These are phyloP conservation scores for Gastrophryne carolinensis DNA, from an alignment of 2,797 vertebrate species.

Conservation along the genomic window DNA sequence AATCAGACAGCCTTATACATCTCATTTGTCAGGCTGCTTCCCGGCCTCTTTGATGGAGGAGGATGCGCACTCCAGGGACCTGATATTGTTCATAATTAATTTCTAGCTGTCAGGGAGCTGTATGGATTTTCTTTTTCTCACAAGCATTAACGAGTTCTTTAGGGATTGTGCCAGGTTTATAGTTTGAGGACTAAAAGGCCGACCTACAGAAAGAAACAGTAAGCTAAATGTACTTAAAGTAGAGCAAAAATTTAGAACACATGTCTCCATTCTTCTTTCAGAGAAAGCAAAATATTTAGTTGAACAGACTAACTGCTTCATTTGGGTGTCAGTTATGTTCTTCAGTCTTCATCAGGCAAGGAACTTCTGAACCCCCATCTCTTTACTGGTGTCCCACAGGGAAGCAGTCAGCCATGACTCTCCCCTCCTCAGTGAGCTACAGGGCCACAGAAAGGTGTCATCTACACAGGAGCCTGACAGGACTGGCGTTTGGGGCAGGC, in stretches of 20 bases:
- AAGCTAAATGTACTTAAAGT: neutral
- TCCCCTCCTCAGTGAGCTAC: no score
- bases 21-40: neutral
- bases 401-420: no score
- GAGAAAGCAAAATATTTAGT: no score
- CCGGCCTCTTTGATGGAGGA: neutral
- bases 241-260: neutral
- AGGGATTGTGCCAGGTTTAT: conserved; percentile 22
- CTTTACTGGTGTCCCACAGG: no score
- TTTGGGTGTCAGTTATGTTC: no score
- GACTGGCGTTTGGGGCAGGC: no score
- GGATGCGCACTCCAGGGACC: neutral
- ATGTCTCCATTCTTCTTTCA: no score
- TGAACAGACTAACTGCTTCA: no score
- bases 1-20: neutral
- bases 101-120: conserved; percentile 17
- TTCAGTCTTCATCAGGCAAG: no score
- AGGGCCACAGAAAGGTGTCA: no score
- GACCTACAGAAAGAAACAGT: neutral
- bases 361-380: no score
- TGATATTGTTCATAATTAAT: conserved; percentile 25
- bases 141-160: conserved; percentile 17
- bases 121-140: conserved; percentile 18
- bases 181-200: conserved; percentile 17
- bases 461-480: no score